Base-by-base conservation (phyloP, 2,113 vertebrate species). In the Plectropomus leopardus region DNA sequence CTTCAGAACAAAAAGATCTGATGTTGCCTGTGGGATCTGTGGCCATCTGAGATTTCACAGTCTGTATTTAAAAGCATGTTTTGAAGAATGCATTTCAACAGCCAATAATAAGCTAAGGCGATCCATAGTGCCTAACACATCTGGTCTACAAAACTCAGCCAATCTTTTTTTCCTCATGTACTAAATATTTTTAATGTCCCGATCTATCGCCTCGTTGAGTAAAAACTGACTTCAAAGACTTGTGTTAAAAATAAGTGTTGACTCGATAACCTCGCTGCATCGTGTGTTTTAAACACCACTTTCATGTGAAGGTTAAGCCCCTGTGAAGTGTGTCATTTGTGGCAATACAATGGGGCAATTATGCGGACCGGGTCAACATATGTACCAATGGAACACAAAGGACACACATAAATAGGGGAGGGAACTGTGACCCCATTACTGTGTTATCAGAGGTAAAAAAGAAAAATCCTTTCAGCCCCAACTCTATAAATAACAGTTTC, bases 1-100 rank as follows among this genome's bases (percentile, higher is more conserved):
- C 89, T 90, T 82, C 84, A 86, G 87, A 93, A 93, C 93, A 92
- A 92, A 94, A 94, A 94, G 88, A 89, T 88, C 83, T 91, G 92
- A 93, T 90, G 86, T 88, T 88, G 92, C 93, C 92, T 88, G 51
- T 92, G 89, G 91, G 94, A 94, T 82, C 51, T 16, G 61, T 4
- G 63, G 88, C 63, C 93, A 92, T 88, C 61, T 79, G 91, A 93
- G 94, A 94, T 86, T 93, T 87, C 79, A 68, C 80, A 69, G 82
- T 70, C 78, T 79, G 88, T 77, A 82, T 92, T 93, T 90, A 87
- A 93, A 92, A 90, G 83, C 72, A 47, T 88, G 90, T 92, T 93
- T 92, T 91, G 87, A 93, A 90, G 88, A 90, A 86, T 59, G 69
- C 74, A 78, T 88, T 85, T 86, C 64, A 89, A 78, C 87, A 88